These are phyloP conservation scores for Salminus brasiliensis DNA, from an alignment of 2,113 vertebrate genomes.

Conservation along the genomic window DNA sequence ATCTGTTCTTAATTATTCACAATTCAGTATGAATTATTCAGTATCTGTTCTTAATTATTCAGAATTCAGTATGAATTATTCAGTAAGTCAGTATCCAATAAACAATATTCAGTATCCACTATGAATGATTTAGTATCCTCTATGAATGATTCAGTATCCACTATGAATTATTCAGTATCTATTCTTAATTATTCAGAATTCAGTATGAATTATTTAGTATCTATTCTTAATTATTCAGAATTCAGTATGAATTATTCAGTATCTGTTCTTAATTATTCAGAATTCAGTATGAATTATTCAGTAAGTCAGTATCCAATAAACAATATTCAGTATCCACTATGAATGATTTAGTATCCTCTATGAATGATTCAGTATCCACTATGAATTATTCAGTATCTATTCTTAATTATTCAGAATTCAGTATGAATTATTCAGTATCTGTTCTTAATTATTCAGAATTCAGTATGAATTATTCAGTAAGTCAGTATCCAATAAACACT, in stretches of 20 bases:
- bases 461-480: not conserved
- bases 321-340: too few species aligned
- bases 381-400: not conserved
- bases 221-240: not conserved
- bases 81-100: too few species aligned
- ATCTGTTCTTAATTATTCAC: too few species aligned
- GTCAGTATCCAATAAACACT: not conserved
- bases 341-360: not conserved
- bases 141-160: too few species aligned
- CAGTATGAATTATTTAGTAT: not conserved
- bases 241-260: not conserved
- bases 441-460: not conserved
- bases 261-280: not conserved
- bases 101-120: too few species aligned
- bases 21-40: too few species aligned
- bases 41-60: too few species aligned
- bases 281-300: not conserved
- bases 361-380: not conserved
- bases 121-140: too few species aligned
- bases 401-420: not conserved
- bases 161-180: too few species aligned
- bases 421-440: not conserved
- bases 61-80: too few species aligned
- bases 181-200: too few species aligned
- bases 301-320: too few species aligned